Conservation (phyloP, 2,888 invertebrate genomes). For the Mythimna vitellina region DNA sequence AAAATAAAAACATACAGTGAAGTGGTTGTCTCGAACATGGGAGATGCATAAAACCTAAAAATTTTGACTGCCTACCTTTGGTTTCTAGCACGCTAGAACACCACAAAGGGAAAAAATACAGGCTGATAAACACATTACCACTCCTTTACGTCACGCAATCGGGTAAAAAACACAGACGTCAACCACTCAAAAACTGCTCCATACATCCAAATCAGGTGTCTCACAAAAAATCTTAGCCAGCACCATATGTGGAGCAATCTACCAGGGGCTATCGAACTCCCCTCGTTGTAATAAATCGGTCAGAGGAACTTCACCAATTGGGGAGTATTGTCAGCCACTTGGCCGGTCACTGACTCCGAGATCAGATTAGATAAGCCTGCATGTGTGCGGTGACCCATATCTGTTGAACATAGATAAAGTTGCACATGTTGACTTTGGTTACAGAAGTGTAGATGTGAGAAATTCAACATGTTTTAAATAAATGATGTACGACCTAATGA, state of each 20-base stretch:
- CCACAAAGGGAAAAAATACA: too few species aligned
- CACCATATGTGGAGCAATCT: slow-evolving; percentile 7
- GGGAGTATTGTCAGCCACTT: slow-evolving; percentile 60
- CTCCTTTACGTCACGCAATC: too few species aligned
- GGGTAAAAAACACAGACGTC: too few species aligned
- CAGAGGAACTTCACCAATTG: slow-evolving; percentile 37
- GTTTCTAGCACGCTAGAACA: too few species aligned
- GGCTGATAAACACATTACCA: too few species aligned
- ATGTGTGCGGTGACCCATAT: slow-evolving; percentile 55
- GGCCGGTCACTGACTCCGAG: slow-evolving; percentile 50
- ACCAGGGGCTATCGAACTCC: slow-evolving; percentile 40
- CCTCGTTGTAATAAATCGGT: slow-evolving; percentile 25
- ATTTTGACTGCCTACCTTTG: too few species aligned
- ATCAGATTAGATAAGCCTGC: slow-evolving; percentile 60
- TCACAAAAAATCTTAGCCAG: slow-evolving; percentile 14
- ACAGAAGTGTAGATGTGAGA: neutral
- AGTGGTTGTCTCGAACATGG: too few species aligned
- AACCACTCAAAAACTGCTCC: neutral
- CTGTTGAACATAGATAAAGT: slow-evolving; percentile 32
- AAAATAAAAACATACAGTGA: too few species aligned
- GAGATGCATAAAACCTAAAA: too few species aligned
- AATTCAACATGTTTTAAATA: neutral
- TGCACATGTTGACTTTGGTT: slow-evolving; percentile 43
- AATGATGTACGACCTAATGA: too few species aligned
- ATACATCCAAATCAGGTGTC: neutral